These are phyloP conservation scores for Setophaga kirtlandii DNA, from an alignment of 2,113 vertebrate species.

Conservation along the genomic window DNA sequence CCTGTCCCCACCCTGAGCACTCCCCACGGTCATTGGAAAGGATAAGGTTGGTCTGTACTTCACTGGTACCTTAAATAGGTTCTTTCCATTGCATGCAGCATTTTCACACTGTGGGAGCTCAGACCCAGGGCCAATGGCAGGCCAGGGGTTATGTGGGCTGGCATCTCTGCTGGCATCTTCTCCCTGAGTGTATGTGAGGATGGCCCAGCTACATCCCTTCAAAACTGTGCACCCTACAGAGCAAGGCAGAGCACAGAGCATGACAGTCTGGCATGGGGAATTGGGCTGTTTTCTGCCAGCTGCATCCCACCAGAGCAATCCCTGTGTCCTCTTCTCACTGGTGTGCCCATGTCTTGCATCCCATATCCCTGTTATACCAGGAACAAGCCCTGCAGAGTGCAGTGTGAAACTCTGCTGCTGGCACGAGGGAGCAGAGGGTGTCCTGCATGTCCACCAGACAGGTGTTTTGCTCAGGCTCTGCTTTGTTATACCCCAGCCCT, in stretches of 20 bases:
- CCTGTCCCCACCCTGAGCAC: not conserved
- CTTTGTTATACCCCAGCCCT: not conserved
- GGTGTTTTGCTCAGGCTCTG: not conserved
- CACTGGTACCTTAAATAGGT: not conserved
- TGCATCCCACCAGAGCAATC: not conserved
- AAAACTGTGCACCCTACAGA: not conserved
- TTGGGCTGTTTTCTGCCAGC: not conserved
- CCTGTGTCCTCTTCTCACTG: not conserved
- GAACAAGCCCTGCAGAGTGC: not conserved
- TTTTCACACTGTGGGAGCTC: not conserved
- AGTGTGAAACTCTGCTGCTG: not conserved
- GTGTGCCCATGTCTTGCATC: not conserved
- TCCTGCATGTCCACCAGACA: not conserved
- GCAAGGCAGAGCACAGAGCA: not conserved
- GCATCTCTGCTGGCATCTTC: not conserved
- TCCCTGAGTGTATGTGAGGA: not conserved
- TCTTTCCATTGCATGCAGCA: not conserved
- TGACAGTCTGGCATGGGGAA: not conserved
- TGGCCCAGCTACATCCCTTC: not conserved
- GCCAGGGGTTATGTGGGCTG: not conserved
- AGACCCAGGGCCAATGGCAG: not conserved
- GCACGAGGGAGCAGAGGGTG: not conserved
- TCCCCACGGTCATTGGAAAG: not conserved
- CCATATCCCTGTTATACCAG: not conserved
- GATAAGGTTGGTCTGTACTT: not conserved